phyloP scores from a whole-genome alignment of 23 tunicate species.

The Trididemnum nubilum region DNA sequence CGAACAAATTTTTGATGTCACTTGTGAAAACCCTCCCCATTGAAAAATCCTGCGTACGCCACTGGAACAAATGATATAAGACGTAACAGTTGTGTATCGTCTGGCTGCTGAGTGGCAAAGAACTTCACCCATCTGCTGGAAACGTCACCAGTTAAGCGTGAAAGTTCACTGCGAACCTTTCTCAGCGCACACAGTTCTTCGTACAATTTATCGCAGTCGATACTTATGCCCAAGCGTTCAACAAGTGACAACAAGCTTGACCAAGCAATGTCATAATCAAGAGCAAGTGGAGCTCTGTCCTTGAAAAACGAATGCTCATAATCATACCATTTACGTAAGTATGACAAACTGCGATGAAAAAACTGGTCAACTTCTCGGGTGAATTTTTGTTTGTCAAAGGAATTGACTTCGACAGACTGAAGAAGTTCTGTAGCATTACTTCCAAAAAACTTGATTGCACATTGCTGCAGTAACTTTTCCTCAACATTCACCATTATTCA shows the following conservation, averaged over 20 bases:
- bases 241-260: slow-evolving; percentile 16
- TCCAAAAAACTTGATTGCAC: slow-evolving; percentile 13
- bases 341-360: slow-evolving; percentile 18
- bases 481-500: slow-evolving; percentile 18
- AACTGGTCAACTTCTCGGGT: slow-evolving; percentile 17
- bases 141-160: slow-evolving; percentile 11
- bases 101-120: slow-evolving; percentile 30
- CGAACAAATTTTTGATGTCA: too few species aligned
- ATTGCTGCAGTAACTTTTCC: slow-evolving; percentile 12
- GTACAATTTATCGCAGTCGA: slow-evolving; percentile 19
- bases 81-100: slow-evolving; percentile 10
- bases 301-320: slow-evolving; percentile 16
- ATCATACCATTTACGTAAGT: slow-evolving; percentile 15
- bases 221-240: slow-evolving; percentile 21
- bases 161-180: too few species aligned
- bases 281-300: slow-evolving; percentile 16
- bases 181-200: slow-evolving; percentile 29
- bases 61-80: slow-evolving; percentile 19
- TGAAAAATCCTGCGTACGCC: too few species aligned
- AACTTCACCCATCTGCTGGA: too few species aligned
- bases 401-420: too few species aligned
- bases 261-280: slow-evolving; percentile 10
- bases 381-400: too few species aligned
- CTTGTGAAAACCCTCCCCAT: too few species aligned
- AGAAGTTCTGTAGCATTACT: too few species aligned